A percentile compares a stretch with the other conserved stretches of the same genome.
These are phyloP conservation scores for Chymomyza fuscimana DNA, from an alignment of 2,888 invertebrate species.

Conservation along the genomic window DNA sequence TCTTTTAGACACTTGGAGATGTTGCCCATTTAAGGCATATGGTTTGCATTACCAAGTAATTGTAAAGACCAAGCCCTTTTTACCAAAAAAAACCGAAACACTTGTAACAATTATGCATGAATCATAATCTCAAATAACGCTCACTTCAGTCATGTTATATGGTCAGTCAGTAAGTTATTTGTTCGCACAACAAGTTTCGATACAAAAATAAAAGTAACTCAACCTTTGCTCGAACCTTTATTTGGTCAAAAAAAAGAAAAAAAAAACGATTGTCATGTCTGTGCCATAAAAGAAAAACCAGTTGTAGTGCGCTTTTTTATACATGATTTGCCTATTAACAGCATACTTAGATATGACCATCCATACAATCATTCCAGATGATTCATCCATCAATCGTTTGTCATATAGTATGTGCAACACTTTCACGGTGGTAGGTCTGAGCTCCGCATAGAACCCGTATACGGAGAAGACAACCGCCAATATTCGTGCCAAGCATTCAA, in stretches of 20 bases:
- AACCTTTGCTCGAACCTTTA: neutral
- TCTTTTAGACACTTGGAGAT: constrained; percentile 49
- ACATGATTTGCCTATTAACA: constrained; percentile 72
- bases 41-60: constrained; percentile 24
- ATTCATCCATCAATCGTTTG: constrained; percentile 50
- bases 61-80: constrained; percentile 58
- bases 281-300: constrained; percentile 43
- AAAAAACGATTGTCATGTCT: constrained; percentile 45
- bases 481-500: constrained; percentile 48
- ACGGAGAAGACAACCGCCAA: constrained; percentile 28
- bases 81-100: constrained; percentile 42
- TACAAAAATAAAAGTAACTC: neutral
- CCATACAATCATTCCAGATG: constrained; percentile 28
- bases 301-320: constrained; percentile 36
- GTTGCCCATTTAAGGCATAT: constrained; percentile 8
- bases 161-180: neutral
- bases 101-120: constrained; percentile 67
- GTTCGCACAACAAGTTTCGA: neutral
- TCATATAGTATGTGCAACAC: neutral
- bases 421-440: neutral
- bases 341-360: constrained; percentile 24
- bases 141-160: neutral
- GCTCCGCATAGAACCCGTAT: neutral
- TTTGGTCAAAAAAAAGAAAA: neutral
- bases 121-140: constrained; percentile 48